Base-by-base conservation (phyloP, 92 coral and sea anemone species). In the Blastomussa wellsi region DNA sequence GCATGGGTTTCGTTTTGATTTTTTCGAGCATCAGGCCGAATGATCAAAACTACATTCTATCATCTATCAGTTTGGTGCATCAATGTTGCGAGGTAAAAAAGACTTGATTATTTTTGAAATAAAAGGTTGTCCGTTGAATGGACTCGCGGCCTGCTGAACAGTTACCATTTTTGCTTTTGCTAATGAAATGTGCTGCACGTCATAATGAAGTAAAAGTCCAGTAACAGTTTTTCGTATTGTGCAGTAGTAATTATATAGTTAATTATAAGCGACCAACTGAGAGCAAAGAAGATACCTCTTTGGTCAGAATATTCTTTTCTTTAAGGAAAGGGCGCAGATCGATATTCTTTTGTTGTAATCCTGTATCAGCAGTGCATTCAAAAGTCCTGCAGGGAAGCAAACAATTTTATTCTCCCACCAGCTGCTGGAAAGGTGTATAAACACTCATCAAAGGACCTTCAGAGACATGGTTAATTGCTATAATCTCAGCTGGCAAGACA, bases 361-460 rank as follows among this genome's bases (percentile, higher is more conserved):
- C n/a, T 36, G 65, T 76, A 16, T 6, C 5, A 42, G 66, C 48
- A 36, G 9, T 9, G 1, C 5, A 33, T 19, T 55, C 15, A 33
- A 20, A 32, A 53, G 62, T 11, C 1, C 5, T 53, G 66, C 36
- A 28, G 19, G 26, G 39, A 11, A 38, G 14, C 71, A 60, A 15
- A 16, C 13, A 24, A 20, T 53, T 78, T 36, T 38, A 39, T 8
- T 22, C 72, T 2, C 31, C 9, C 26, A 1, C n/a, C 48, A 24
- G 82, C 31, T 41, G 28, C n/a, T 0, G 13, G 6, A 12, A 79
- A 79, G 69, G 72, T 79, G 73, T 38, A n/a, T 15, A 62, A 79
- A 79, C 37, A 79, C 48, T 36, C 36, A 59, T n/a, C 28, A 79
- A 32, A 38, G 39, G 11, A 31, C 31, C 9, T 35, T 7, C 2